phyloP scores from a whole-genome alignment of 2,113 vertebrate genomes.

The Arizona elegans region DNA sequence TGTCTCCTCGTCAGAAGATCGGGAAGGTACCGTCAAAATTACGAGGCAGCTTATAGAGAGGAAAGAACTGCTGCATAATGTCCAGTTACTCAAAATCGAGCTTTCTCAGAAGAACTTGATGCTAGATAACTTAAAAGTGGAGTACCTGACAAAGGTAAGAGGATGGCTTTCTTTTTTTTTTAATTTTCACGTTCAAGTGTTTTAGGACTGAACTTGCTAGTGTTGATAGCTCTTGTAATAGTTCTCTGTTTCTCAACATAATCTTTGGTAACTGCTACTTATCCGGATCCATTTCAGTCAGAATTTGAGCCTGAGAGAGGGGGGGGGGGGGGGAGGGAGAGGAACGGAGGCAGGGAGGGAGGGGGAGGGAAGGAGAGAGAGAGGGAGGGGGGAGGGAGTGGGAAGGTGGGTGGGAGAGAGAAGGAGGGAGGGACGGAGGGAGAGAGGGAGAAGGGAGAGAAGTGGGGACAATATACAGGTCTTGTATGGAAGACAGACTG shows the following conservation, averaged over 20 bases:
- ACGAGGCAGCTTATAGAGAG: slow-evolving; percentile 90
- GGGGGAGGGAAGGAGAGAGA: too few species aligned
- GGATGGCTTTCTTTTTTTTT: neutral
- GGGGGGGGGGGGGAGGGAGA: neutral
- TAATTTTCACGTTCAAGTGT: neutral
- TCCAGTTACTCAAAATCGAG: slow-evolving; percentile 91
- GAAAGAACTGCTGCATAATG: slow-evolving; percentile 87
- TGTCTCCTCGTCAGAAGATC: slow-evolving; percentile 92
- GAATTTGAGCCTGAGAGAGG: neutral
- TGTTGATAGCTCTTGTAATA: neutral
- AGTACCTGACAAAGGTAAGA: slow-evolving; percentile 89
- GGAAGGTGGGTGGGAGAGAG: too few species aligned
- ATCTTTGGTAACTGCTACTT: neutral
- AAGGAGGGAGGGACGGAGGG: too few species aligned
- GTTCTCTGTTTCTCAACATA: neutral
- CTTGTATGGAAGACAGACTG: neutral
- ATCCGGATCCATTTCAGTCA: neutral
- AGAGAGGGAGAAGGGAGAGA: too few species aligned
- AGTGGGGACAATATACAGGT: neutral
- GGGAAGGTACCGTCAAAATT: slow-evolving; percentile 78
- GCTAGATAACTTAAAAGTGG: slow-evolving; percentile 93
- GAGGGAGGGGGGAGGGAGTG: neutral
- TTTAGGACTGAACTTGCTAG: neutral
- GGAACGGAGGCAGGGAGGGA: too few species aligned
- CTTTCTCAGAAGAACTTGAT: slow-evolving; percentile 91